Percentiles rank a stretch among this genome's conserved stretches.
Conservation (phyloP, 2,113 vertebrate genomes). For the Oncorhynchus kisutch region DNA sequence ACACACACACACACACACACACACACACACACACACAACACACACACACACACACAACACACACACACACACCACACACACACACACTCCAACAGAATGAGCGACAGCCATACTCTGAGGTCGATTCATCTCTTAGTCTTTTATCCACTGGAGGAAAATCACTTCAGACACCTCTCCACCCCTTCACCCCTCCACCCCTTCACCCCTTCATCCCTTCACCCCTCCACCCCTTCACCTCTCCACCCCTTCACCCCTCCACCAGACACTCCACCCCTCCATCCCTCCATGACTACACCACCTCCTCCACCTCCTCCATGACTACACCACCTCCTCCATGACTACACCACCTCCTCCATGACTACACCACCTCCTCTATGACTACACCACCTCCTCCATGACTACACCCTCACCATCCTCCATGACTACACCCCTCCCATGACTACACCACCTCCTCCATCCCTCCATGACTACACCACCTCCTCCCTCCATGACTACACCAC, state of each 20-base stretch:
- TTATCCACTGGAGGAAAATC: not conserved
- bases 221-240: no score
- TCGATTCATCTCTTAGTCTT: not conserved
- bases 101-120: not conserved
- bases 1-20: constrained; percentile 4
- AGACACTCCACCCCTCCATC: no score
- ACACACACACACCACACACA: constrained; percentile 20
- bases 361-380: no score
- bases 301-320: no score
- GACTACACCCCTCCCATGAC: not conserved
- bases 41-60: constrained; percentile 15
- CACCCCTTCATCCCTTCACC: no score
- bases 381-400: not conserved
- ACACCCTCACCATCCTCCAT: not conserved
- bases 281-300: no score
- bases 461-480: not conserved
- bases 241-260: no score
- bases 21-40: constrained; percentile 16
- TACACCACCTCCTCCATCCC: not conserved
- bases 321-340: no score
- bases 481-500: no score
- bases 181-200: not conserved
- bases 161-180: not conserved
- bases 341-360: no score
- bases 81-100: constrained; percentile 5